These are phyloP conservation scores for Ridgeia piscesae DNA, from an alignment of 1,140 invertebrate species.

Conservation along the genomic window DNA sequence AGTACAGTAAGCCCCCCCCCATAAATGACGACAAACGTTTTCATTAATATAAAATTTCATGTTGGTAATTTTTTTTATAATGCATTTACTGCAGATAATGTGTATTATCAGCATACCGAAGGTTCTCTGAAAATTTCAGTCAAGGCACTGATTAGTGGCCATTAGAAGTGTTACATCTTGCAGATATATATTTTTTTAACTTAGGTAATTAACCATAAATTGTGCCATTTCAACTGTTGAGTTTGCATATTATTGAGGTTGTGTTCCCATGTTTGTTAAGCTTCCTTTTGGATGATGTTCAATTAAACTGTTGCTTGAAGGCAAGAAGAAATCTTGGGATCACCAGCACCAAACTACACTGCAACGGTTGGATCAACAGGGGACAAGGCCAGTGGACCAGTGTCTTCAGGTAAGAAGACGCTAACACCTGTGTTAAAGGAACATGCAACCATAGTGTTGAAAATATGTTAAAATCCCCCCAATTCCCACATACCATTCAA, in stretches of 20 bases:
- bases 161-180: neutral
- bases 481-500: too few species aligned
- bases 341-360: neutral
- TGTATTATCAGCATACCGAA: neutral
- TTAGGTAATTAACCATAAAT: too few species aligned
- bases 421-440: neutral
- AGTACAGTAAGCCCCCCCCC: neutral
- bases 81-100: neutral
- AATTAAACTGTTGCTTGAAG: neutral
- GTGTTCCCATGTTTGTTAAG: neutral
- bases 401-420: neutral
- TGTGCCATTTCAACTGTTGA: neutral
- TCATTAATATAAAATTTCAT: neutral
- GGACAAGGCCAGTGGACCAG: neutral
- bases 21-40: neutral
- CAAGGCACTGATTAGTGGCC: neutral
- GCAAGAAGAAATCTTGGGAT: neutral
- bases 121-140: neutral
- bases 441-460: too few species aligned
- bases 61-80: neutral
- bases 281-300: neutral
- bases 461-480: too few species aligned
- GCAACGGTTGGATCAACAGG: neutral
- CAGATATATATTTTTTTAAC: neutral
- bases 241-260: neutral